Base-by-base conservation (phyloP, 2,113 vertebrate species). In the Actenoides hombroni region DNA sequence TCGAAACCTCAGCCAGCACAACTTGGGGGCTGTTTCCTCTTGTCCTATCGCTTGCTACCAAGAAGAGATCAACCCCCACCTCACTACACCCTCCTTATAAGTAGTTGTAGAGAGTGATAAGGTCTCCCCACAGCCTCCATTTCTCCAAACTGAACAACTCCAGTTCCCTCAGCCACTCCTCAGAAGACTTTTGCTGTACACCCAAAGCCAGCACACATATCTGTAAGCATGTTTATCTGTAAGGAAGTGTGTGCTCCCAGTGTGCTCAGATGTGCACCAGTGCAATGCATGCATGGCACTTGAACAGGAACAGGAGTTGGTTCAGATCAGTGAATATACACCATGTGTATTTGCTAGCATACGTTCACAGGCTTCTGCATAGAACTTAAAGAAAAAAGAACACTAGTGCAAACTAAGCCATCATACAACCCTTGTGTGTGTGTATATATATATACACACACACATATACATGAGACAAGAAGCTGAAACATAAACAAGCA, bases 231-330 rank as follows among this genome's bases (percentile, higher is more conserved):
- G 0, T 2, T 29, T 20, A 5, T n/a, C 24, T 35, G 11, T 26
- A 5, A 37, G 61, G 68, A 13, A 1, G 10, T 4, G 24, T 5
- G 68, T 33, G 42, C 28, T 39, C 26, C 57, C 37, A 13, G 16
- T 2, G 25, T 7, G 33, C 60, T 57, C n/a, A 23, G 17, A 3
- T 5, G 2, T 21, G 63, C 63, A 16, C 11, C 20, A 10, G 5
- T 1, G 49, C 40, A 37, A 2, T 1, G 16, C 26, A 7, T 0
- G 1, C 29, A 12, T 5, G 0, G 37, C 17, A 8, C 56, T 31
- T 1, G 0, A 5, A 16, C 40, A 20, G 39, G 28, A 53, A 13
- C 21, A 74, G 13, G 16, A 24, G 35, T 21, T 16, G 16, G 5
- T 48, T 65, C 31, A 11, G 40, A 23, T 7, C 3, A 3, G 11